Percentiles rank a stretch among this genome's conserved stretches.
Evolutionary conservation across 2,797 vertebrate species (phyloP).

Genomic region (Anguilla obscura): DNA sequence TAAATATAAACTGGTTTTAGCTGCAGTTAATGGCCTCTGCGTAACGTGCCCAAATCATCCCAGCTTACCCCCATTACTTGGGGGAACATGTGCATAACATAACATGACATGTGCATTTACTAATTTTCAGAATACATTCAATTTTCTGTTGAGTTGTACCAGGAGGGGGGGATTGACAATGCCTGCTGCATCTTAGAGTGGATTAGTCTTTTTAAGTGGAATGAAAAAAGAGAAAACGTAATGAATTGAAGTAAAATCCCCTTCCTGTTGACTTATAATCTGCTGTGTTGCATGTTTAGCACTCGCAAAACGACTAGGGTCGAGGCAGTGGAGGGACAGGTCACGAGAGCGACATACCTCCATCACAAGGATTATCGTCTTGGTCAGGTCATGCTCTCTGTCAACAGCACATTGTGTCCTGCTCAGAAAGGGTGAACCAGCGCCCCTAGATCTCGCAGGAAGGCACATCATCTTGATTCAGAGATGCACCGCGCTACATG

Average conservation of each 20-base stretch:
- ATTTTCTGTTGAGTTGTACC: constrained; percentile 9
- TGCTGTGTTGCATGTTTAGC: constrained; percentile 13
- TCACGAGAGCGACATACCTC: neutral
- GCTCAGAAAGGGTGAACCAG: neutral
- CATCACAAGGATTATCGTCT: constrained; percentile 18
- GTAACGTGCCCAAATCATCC: neutral
- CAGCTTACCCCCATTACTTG: neutral
- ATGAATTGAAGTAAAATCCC: constrained; percentile 63
- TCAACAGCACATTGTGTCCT: constrained; percentile 22
- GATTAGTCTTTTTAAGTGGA: constrained; percentile 55
- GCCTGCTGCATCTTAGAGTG: constrained; percentile 41
- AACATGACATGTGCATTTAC: constrained; percentile 4
- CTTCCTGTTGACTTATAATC: constrained; percentile 61
- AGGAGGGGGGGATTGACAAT: constrained; percentile 33
- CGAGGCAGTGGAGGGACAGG: neutral
- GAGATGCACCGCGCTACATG: neutral
- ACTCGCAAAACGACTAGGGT: neutral
- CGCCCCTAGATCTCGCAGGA: neutral
- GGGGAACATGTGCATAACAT: neutral
- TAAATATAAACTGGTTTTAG: neutral
- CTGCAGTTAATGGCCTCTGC: neutral
- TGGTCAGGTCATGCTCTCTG: constrained; percentile 43
- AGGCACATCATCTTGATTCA: neutral
- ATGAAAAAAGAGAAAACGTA: constrained; percentile 43
- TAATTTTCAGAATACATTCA: neutral